phyloP scores from a whole-genome alignment of 2,888 invertebrate species.

The Cacoxenus indagator region DNA sequence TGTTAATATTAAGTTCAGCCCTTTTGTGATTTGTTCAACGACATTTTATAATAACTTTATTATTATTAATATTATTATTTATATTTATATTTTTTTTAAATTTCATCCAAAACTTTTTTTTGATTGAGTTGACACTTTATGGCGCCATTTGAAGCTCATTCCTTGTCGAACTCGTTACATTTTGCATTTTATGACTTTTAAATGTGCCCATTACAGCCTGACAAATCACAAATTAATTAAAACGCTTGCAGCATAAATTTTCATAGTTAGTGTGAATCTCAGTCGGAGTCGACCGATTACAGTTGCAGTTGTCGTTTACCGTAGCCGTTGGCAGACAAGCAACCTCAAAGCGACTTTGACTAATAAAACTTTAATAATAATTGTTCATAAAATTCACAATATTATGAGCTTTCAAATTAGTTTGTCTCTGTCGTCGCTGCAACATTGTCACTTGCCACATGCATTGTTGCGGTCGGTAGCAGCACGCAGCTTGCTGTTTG shows the following conservation, averaged over 20 bases:
- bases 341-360: constrained; percentile 36
- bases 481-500: constrained; percentile 39
- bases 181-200: constrained; percentile 3
- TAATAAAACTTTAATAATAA: constrained; percentile 70
- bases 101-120: not conserved
- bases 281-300: not conserved
- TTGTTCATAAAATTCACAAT: constrained; percentile 68
- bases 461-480: constrained; percentile 32
- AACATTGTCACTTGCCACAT: constrained; percentile 35
- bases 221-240: constrained; percentile 67
- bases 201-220: not conserved
- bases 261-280: not conserved
- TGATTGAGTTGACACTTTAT: constrained; percentile 29
- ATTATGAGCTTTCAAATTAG: constrained; percentile 68
- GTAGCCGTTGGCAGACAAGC: constrained; percentile 14
- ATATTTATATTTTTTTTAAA: not conserved
- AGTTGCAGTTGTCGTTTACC: not conserved
- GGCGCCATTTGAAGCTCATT: constrained; percentile 16
- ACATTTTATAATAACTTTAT: no score
- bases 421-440: constrained; percentile 42
- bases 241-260: constrained; percentile 39
- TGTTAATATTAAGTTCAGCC: no score
- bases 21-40: no score
- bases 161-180: constrained; percentile 18
- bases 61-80: not conserved